Conservation (phyloP, 2,113 vertebrate species). For the Dunckerocampus dactyliophorus region DNA sequence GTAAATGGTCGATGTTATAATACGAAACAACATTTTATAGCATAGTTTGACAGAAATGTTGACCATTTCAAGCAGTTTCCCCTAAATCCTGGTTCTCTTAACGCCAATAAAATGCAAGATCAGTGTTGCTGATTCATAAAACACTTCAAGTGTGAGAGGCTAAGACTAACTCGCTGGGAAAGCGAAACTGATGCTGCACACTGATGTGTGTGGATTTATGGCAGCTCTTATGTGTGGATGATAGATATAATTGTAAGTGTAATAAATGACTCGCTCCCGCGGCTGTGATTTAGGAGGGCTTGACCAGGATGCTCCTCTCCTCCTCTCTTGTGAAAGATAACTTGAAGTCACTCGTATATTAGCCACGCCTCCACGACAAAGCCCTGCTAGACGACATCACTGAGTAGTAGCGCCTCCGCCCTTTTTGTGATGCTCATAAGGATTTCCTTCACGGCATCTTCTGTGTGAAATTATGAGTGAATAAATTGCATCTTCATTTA, state of each 20-base stretch:
- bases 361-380: constrained; percentile 65
- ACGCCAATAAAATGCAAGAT: neutral
- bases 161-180: constrained; percentile 9
- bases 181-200: constrained; percentile 47
- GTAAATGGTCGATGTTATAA: too few species aligned
- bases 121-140: constrained; percentile 34
- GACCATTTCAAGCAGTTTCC: too few species aligned
- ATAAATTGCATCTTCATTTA: constrained; percentile 99
- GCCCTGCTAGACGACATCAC: constrained; percentile 59
- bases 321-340: constrained; percentile 69
- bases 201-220: constrained; percentile 63
- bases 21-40: too few species aligned
- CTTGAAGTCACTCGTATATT: constrained; percentile 70
- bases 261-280: constrained; percentile 63
- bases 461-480: constrained; percentile 96
- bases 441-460: constrained; percentile 91
- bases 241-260: constrained; percentile 71
- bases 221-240: constrained; percentile 66
- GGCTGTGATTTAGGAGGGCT: constrained; percentile 61
- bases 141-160: constrained; percentile 8
- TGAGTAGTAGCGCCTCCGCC: constrained; percentile 62
- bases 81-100: neutral
- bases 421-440: constrained; percentile 67
- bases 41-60: too few species aligned
- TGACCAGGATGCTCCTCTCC: constrained; percentile 60